These are phyloP conservation scores for Synanthedon vespiformis DNA, from an alignment of 2,888 invertebrate genomes.

Conservation along the genomic window DNA sequence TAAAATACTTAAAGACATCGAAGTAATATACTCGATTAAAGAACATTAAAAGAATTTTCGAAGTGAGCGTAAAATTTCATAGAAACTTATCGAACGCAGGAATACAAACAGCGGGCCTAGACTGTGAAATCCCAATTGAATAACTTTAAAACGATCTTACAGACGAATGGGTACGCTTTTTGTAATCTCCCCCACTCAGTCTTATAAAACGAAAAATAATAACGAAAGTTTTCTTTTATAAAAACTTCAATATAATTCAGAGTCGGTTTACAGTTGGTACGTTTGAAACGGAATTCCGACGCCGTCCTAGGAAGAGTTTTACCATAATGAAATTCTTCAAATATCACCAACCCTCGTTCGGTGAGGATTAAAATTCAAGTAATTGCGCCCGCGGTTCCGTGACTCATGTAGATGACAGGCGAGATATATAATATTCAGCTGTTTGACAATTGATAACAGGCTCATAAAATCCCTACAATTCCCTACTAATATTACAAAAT, in stretches of 20 bases:
- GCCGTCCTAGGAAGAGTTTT: constrained; percentile 43
- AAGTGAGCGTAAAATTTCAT: no score
- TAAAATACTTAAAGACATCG: no score
- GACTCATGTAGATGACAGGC: constrained; percentile 4
- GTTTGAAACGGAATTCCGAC: constrained; percentile 51
- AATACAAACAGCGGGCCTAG: no score
- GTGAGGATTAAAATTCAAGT: constrained; percentile 54
- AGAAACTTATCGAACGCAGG: no score
- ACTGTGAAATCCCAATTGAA: not conserved
- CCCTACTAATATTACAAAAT: no score
- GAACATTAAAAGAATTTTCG: no score
- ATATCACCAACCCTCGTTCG: constrained; percentile 38
- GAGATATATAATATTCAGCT: not conserved
- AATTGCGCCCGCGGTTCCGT: constrained; percentile 32
- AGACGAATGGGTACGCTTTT: constrained; percentile 2
- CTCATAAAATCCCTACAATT: constrained; percentile 12
- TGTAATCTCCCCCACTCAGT: constrained; percentile 16
- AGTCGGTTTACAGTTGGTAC: constrained; percentile 32
- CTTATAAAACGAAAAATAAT: constrained; percentile 35
- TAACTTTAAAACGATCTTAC: constrained; percentile 2
- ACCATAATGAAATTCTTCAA: constrained; percentile 66
- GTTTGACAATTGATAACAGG: constrained; percentile 8
- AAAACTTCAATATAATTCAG: constrained; percentile 48
- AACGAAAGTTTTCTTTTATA: constrained; percentile 42
- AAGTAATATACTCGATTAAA: no score